These are phyloP conservation scores for Lycocorax pyrrhopterus DNA, from an alignment of 2,113 vertebrate genomes.

Conservation along the genomic window DNA sequence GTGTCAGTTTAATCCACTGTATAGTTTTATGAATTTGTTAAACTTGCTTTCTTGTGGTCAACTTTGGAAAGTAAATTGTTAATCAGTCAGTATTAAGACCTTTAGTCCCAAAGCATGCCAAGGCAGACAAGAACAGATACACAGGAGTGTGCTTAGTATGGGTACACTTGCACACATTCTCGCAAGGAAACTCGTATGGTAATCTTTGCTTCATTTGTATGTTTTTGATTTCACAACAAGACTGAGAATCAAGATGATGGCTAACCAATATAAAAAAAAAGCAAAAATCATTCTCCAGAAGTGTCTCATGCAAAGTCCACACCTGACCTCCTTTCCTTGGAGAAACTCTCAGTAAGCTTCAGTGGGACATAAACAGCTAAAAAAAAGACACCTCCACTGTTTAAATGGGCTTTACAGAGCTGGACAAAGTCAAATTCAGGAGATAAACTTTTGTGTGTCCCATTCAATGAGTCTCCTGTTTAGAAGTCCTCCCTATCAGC, in stretches of 20 bases:
- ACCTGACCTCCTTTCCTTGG: background rate
- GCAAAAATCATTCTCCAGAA: background rate
- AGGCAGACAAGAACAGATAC: background rate
- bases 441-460: background rate
- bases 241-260: background rate
- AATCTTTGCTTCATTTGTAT: background rate
- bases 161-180: background rate
- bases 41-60: constrained; percentile 48
- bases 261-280: background rate
- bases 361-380: background rate
- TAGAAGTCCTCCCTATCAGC: background rate
- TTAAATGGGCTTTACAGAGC: background rate
- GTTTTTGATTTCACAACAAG: background rate
- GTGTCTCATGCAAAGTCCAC: background rate
- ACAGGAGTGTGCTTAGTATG: background rate
- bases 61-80: constrained; percentile 36
- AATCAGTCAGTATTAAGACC: background rate
- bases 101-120: background rate
- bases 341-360: background rate
- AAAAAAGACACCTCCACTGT: background rate
- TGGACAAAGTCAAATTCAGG: background rate
- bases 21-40: constrained; percentile 11
- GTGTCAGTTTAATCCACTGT: constrained; percentile 6
- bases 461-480: background rate
- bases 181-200: background rate